These are phyloP conservation scores for Volucella zonaria DNA, from an alignment of 2,888 invertebrate species.

Conservation along the genomic window DNA sequence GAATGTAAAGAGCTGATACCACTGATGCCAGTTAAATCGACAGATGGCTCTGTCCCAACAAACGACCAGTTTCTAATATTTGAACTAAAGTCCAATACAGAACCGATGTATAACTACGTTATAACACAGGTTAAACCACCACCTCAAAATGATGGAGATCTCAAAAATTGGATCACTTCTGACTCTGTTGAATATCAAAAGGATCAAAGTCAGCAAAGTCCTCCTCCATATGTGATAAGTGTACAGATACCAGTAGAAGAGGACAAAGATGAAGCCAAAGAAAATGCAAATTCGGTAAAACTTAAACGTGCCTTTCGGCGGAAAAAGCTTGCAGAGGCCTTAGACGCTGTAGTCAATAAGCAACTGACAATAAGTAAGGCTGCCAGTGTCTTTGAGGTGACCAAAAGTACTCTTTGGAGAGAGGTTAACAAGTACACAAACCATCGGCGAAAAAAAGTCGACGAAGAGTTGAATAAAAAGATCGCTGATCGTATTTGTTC, in stretches of 20 bases:
- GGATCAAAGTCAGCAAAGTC: not conserved
- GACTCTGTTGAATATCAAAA: not conserved
- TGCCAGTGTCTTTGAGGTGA: slow-evolving; percentile 69
- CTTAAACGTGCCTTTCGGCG: slow-evolving; percentile 3
- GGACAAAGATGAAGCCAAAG: slow-evolving; percentile 24
- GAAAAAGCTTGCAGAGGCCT: slow-evolving; percentile 50
- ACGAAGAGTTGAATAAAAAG: slow-evolving; percentile 59
- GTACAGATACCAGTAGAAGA: slow-evolving; percentile 35
- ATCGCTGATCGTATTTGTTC: slow-evolving; percentile 70
- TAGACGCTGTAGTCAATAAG: slow-evolving; percentile 70
- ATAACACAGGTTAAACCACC: slow-evolving; percentile 34
- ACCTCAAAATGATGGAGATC: slow-evolving; percentile 8
- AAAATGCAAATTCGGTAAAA: slow-evolving; percentile 33
- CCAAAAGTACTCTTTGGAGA: slow-evolving; percentile 74
- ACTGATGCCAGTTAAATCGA: not conserved
- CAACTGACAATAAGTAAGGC: slow-evolving; percentile 72
- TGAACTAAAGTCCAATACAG: slow-evolving; percentile 44
- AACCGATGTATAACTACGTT: slow-evolving; percentile 48
- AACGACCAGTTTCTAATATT: slow-evolving; percentile 53
- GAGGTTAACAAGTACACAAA: slow-evolving; percentile 73
- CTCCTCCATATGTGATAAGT: slow-evolving; percentile 16
- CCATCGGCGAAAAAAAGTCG: slow-evolving; percentile 60
- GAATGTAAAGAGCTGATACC: not conserved
- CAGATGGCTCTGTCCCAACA: not conserved
- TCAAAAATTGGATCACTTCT: not conserved